A percentile compares a stretch with the other conserved stretches of the same genome.
These are phyloP conservation scores for Sebastiscus albofasciatus DNA, from an alignment of 2,797 vertebrate genomes.

Conservation along the genomic window DNA sequence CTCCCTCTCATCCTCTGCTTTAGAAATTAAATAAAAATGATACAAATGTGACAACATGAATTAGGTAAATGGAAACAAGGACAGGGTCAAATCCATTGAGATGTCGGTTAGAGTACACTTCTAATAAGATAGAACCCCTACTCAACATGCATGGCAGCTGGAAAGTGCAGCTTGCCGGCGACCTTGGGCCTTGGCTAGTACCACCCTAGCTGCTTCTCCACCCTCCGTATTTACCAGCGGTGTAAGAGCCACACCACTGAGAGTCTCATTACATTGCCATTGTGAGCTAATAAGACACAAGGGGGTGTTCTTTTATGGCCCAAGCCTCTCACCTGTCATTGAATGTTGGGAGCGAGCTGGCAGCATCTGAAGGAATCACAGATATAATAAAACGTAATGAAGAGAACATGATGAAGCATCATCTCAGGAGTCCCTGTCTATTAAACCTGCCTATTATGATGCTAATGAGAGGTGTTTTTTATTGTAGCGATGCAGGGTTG, in stretches of 20 bases:
- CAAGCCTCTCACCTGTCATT: slow-evolving; percentile 4
- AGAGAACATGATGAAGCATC: slow-evolving; percentile 41
- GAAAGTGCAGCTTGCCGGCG: neutral
- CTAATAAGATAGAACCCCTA: neutral
- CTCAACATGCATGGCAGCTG: neutral
- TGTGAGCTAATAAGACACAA: slow-evolving; percentile 38
- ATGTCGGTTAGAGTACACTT: neutral
- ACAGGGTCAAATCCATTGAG: neutral
- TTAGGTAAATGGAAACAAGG: neutral
- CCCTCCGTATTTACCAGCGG: neutral
- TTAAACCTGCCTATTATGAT: slow-evolving; percentile 46
- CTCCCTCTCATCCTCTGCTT: neutral
- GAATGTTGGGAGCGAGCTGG: neutral
- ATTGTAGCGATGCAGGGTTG: slow-evolving; percentile 21
- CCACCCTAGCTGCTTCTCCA: neutral
- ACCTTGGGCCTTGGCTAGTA: neutral
- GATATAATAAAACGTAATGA: slow-evolving; percentile 58
- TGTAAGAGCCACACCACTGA: neutral
- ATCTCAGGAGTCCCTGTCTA: slow-evolving; percentile 34
- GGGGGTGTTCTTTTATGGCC: slow-evolving; percentile 18
- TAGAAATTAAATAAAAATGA: neutral
- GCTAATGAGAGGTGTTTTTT: slow-evolving; percentile 46
- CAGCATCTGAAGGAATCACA: slow-evolving; percentile 18
- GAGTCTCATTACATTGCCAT: slow-evolving; percentile 20
- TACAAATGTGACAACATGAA: neutral